Base-by-base conservation (phyloP, 2,888 invertebrate genomes). In the Scaptomyza tumidula region DNA sequence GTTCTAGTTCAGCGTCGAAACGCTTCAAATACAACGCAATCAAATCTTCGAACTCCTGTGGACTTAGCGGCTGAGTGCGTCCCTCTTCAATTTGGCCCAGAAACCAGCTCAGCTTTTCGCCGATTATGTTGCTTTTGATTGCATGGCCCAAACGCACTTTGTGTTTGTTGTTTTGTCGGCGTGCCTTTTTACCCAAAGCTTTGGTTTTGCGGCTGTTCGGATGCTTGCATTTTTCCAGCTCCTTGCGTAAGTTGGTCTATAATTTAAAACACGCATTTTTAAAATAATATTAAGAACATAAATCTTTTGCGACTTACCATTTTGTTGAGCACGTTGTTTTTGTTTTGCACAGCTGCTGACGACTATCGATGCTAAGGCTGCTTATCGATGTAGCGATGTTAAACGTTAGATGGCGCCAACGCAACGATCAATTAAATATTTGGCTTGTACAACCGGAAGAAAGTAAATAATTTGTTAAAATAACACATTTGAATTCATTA, bases 141-240 rank as follows among this genome's bases (percentile, higher is more conserved):
- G 94, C 94, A 74, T 95, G 94, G 0, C 94, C 94, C 41, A 95
- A 55, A 1, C 91, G 90, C 11, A 58, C 55, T 72, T 91, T 91
- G 57, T 92, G 91, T 65, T 91, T 92, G 71, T 92, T 91, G 59
- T 92, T 92, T 56, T 91, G 90, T 0, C 91, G 95, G 75, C 95
- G 95, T 7, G 95, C 93, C 91, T 96, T 95, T 90, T 95, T 96
- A 2, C 94, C 94, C 19, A 97, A 91, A 9, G 95, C 95, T 71
- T 94, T 93, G 0, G 96, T 96, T 93, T 96, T 97, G 75, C 97
- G 94, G 84, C 97, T 97, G 91, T 97, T 97, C 0, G 97, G 97
- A 92, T 97, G 97, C 88, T 95, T 95, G 57, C 94, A 93, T 90
- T 94, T 94, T 31, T 91, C 90, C n/a, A 94, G 74, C 67, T 93